Conservation (phyloP, 2,797 vertebrate genomes). For the Thamnophis elegans region DNA sequence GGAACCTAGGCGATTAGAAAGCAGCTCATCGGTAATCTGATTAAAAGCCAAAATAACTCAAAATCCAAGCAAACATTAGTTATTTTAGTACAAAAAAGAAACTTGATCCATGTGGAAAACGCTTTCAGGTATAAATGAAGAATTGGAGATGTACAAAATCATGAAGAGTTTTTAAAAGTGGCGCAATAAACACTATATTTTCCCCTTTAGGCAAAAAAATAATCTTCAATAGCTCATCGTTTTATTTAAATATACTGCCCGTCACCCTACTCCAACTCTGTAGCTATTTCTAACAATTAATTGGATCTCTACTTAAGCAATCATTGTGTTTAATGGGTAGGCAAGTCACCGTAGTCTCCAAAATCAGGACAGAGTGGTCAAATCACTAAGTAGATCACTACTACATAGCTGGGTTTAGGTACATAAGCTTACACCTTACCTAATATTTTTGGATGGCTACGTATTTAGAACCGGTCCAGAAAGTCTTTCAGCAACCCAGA, state of each 20-base stretch:
- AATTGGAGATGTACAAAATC: not conserved
- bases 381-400: not conserved
- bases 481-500: not conserved
- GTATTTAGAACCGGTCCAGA: not conserved
- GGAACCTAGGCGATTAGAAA: slow-evolving; percentile 77
- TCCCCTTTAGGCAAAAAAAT: not conserved
- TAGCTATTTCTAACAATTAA: not conserved
- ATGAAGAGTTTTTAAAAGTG: not conserved
- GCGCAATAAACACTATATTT: not conserved
- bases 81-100: not conserved
- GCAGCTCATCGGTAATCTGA: not conserved
- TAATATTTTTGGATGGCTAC: not conserved
- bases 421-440: not conserved
- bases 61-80: not conserved
- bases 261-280: not conserved
- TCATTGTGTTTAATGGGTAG: not conserved
- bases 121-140: not conserved
- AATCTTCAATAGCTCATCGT: not conserved
- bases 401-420: not conserved
- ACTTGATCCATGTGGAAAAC: not conserved
- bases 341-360: not conserved
- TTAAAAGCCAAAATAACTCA: not conserved
- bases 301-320: not conserved
- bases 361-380: not conserved
- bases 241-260: not conserved